These are phyloP conservation scores for Corythornis madagascariensis DNA, from an alignment of 2,113 vertebrate species.

Conservation along the genomic window DNA sequence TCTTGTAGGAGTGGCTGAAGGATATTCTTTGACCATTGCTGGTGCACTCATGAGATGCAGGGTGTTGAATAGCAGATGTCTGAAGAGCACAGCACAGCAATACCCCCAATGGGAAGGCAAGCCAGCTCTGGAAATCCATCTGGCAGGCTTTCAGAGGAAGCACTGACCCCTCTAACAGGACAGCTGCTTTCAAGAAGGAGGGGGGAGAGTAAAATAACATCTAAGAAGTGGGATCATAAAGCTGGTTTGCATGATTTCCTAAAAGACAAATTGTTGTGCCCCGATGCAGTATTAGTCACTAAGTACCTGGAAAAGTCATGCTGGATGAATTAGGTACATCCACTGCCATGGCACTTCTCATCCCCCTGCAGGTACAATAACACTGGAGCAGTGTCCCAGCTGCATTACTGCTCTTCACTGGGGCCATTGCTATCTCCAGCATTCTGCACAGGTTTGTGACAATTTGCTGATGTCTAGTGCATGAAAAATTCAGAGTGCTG, in stretches of 20 bases:
- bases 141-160: background rate
- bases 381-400: background rate
- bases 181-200: background rate
- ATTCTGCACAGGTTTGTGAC: background rate
- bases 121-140: slow-evolving; percentile 43
- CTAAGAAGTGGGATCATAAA: background rate
- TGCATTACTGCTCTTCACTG: background rate
- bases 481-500: background rate
- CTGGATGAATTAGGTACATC: background rate
- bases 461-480: background rate
- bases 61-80: slow-evolving; percentile 51
- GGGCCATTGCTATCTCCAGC: background rate
- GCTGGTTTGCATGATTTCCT: background rate
- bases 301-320: background rate
- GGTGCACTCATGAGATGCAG: slow-evolving; percentile 40
- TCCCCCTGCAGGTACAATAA: background rate
- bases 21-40: slow-evolving; percentile 76
- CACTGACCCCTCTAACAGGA: background rate
- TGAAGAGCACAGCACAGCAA: slow-evolving; percentile 68
- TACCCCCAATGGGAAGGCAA: slow-evolving; percentile 57
- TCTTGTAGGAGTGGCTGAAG: slow-evolving; percentile 88
- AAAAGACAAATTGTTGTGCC: background rate
- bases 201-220: background rate
- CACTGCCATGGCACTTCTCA: background rate
- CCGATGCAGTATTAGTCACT: background rate